Conservation (phyloP, 2,797 vertebrate species). For the Ctenosaura bakeri region DNA sequence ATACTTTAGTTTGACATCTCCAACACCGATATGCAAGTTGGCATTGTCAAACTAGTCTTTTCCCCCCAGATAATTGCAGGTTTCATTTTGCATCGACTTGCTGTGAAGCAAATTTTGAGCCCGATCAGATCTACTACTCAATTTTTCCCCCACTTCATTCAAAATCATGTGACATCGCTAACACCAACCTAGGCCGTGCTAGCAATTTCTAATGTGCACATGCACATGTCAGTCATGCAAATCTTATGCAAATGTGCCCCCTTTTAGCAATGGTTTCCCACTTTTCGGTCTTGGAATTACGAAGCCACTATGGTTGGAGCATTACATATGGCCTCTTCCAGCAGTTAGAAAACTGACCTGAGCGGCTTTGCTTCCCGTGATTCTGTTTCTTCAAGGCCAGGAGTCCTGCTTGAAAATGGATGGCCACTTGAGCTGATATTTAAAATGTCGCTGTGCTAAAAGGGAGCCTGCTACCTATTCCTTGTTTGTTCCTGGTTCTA, state of each 20-base stretch:
- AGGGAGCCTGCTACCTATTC: neutral
- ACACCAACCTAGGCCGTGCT: no score
- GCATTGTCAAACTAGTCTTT: no score
- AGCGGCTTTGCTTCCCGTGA: neutral
- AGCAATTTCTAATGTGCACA: neutral
- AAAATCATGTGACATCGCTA: no score
- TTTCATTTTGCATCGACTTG: no score
- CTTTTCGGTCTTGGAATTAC: neutral
- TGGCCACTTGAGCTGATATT: neutral
- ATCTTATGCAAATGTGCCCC: no score
- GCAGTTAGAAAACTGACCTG: neutral
- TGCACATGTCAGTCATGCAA: neutral
- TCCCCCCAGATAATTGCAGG: no score
- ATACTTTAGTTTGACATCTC: no score
- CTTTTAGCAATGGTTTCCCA: neutral
- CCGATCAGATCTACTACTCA: no score
- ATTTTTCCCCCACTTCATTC: no score
- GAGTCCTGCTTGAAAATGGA: neutral
- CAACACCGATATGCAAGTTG: no score
- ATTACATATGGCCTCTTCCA: neutral
- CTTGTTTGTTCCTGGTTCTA: neutral
- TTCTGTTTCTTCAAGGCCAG: neutral
- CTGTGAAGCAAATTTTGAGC: no score
- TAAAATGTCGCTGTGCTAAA: neutral
- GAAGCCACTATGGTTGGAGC: neutral